Evolutionary conservation across 2,888 invertebrate species (phyloP), one percentile per base, ranked within the genome.

Genomic region (Eugnorisma glareosa): DNA sequence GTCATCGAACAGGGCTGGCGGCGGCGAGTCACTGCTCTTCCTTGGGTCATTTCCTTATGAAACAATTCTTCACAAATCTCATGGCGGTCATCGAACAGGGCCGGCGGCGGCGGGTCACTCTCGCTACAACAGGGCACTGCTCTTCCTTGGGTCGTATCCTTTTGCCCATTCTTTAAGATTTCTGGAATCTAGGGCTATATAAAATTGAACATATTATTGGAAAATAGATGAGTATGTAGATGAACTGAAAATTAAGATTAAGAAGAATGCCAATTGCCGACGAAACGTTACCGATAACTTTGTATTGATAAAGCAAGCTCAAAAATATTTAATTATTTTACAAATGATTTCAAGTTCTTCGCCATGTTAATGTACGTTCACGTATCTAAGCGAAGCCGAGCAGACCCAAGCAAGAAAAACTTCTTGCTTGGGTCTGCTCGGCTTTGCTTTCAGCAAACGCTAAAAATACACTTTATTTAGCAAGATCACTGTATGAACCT

Each of bases 321-420:
- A 79, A 77, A n/a, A 18, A n/a, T 78, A 66, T 35, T 79, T 61
- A n/a, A 24, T 18, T 1, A 45, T 24, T 31, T 24, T 13, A 13
- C 4, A 79, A 68, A 48, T n/a, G 24, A 11, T 24, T 11, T 63
- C 11, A 37, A 35, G 13, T 24, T 63, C 37, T 37, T 37, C 63
- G 37, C 37, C 15, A 37, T 15, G 15, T 40, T 2, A 40, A 61
- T 61, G 35, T 24, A 24, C 10, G 31, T 28, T 57, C 11, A 11
- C n/a, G 13, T 57, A 57, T 24, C 0, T 15, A 21, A 54, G 5
- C 8, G 18, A 21, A 35, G 31, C 8, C 3, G 24, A 2, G 15
- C 43, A 43, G 15, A 37, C 1, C 37, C n/a, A 31, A 18, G 57
- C 28, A 2, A 57, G 28, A 57, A 57, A n/a, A n/a, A n/a, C n/a